Evolutionary conservation across 2,113 vertebrate species (phyloP).

Genomic region (Nibea coibor): DNA sequence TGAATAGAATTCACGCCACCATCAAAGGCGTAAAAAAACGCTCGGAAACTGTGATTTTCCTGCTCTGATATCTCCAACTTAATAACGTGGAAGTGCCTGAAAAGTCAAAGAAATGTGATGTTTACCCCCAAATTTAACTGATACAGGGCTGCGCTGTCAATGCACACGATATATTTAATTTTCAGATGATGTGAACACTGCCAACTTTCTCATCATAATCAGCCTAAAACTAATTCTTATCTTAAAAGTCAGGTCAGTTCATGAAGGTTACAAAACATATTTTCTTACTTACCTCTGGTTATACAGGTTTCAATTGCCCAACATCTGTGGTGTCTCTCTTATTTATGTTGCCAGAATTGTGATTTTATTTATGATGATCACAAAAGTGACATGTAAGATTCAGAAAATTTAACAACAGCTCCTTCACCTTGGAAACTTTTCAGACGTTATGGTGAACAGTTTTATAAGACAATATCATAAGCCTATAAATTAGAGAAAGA

Average conservation of each 20-base stretch:
- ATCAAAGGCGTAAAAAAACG: neutral
- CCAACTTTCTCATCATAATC: neutral
- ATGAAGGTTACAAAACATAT: no score
- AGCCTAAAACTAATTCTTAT: no score
- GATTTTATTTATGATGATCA: no score
- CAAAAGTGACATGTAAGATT: no score
- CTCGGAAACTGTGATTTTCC: neutral
- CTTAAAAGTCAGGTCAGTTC: no score
- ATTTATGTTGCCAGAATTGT: neutral
- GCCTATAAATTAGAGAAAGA: neutral
- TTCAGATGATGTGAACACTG: neutral
- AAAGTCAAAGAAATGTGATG: neutral
- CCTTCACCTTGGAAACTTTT: neutral
- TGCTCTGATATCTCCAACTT: neutral
- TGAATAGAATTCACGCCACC: neutral
- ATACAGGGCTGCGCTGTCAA: no score
- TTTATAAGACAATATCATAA: neutral
- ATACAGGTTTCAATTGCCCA: neutral
- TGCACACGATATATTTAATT: neutral
- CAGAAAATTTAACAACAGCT: neutral
- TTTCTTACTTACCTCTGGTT: no score
- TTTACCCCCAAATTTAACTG: neutral
- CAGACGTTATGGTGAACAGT: neutral
- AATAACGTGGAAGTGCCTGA: neutral
- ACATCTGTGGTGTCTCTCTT: neutral